Percentiles rank a stretch among this genome's conserved stretches.
Conservation (phyloP, 2,888 invertebrate species). For the Clostera curtula region DNA sequence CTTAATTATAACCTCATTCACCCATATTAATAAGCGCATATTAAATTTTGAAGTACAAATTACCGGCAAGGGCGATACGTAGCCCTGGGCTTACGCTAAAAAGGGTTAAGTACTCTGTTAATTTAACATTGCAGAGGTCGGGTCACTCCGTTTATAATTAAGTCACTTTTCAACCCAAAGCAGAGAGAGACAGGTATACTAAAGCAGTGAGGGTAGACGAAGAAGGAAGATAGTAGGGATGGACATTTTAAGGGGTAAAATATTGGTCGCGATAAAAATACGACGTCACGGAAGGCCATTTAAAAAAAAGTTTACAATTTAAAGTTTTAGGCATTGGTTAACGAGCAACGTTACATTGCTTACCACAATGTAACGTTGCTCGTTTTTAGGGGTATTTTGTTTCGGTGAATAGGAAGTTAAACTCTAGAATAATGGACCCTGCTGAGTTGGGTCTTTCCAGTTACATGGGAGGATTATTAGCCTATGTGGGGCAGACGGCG, state of each 20-base stretch:
- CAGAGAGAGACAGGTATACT: slow-evolving; percentile 2
- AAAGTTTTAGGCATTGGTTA: neutral
- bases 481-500: no score
- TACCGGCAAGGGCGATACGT: slow-evolving; percentile 2
- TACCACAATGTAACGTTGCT: no score
- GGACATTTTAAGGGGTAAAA: neutral
- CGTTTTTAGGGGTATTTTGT: no score
- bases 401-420: no score
- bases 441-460: no score
- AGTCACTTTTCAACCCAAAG: slow-evolving; percentile 15
- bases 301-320: neutral
- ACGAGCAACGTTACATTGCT: no score
- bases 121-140: slow-evolving; percentile 14
- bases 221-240: neutral
- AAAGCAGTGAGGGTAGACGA: neutral
- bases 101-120: slow-evolving; percentile 23
- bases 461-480: no score
- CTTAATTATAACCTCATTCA: no score
- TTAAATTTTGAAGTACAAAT: slow-evolving; percentile 2
- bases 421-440: no score
- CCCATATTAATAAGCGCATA: neutral
- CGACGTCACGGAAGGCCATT: no score
- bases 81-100: slow-evolving; percentile 11
- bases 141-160: slow-evolving; percentile 23
- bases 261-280: neutral